Percentiles rank a stretch among this genome's conserved stretches.
Conservation (phyloP, 2,797 vertebrate genomes). For the Falco berigora region DNA sequence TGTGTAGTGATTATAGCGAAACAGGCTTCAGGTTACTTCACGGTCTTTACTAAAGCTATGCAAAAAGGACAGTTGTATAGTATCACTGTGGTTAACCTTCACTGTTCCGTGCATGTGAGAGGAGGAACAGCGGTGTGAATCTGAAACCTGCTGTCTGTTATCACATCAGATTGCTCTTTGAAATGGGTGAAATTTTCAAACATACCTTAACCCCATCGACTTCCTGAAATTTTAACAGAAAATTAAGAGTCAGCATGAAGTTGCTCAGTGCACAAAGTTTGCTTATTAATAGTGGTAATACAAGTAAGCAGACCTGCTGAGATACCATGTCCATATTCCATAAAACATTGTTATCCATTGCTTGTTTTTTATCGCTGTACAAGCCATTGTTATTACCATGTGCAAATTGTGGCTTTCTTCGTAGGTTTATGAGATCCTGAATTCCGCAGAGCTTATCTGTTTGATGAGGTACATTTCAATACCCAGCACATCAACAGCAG, state of each 20-base stretch:
- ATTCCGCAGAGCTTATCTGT: constrained; percentile 86
- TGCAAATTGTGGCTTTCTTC: not conserved
- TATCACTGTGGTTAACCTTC: not conserved
- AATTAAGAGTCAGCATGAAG: not conserved
- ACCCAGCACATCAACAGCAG: constrained; percentile 69
- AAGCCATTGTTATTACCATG: not conserved
- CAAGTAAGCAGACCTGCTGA: not conserved
- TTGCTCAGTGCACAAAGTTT: not conserved
- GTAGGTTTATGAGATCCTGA: constrained; percentile 89
- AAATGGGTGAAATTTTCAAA: not conserved
- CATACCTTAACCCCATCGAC: not conserved
- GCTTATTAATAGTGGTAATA: not conserved
- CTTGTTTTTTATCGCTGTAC: not conserved
- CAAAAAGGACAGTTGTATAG: not conserved
- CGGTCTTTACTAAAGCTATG: not conserved
- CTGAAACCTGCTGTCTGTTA: not conserved
- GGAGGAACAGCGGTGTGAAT: not conserved
- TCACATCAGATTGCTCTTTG: rapidly evolving
- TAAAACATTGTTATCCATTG: not conserved
- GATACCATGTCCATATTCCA: not conserved
- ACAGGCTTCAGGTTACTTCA: not conserved
- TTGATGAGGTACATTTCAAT: constrained; percentile 81
- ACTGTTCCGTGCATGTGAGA: not conserved
- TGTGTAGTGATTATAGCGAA: not conserved
- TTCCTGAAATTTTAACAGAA: not conserved